Conservation (phyloP, 2,797 vertebrate species). For the Antennarius maculatus region DNA sequence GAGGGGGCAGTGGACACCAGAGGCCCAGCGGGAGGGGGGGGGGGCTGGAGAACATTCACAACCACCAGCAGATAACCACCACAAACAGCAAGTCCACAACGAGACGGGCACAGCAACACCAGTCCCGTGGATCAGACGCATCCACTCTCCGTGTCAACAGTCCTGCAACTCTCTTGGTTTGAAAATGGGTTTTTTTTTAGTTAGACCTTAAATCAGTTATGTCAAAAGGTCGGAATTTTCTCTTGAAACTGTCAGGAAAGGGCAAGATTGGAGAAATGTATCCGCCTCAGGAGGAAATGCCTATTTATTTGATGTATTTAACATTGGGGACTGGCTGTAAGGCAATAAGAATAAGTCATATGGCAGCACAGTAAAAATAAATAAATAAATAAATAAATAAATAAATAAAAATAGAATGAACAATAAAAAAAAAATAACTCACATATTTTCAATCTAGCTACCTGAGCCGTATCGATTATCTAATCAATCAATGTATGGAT, state of each 20-base stretch:
- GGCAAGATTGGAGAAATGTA: constrained; percentile 3
- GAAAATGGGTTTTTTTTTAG: constrained; percentile 12
- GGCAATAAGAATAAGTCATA: neutral
- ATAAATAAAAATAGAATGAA: neutral
- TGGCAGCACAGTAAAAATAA: neutral
- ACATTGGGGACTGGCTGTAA: constrained; percentile 15
- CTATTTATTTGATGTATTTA: constrained; percentile 7
- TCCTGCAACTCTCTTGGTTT: constrained; percentile 26
- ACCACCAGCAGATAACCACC: constrained; percentile 20
- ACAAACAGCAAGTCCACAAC: constrained; percentile 28
- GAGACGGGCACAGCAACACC: too few species aligned
- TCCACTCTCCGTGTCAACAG: constrained; percentile 12
- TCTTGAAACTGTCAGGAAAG: constrained; percentile 7
- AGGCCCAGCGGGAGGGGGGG: constrained; percentile 47
- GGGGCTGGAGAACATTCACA: constrained; percentile 39
- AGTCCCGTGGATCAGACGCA: neutral
- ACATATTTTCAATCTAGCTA: constrained; percentile 23
- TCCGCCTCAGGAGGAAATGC: neutral
- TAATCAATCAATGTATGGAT: constrained; percentile 23
- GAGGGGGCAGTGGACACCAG: constrained; percentile 49
- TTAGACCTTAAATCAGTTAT: neutral
- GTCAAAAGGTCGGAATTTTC: neutral
- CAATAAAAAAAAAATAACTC: constrained; percentile 1
- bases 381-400: too few species aligned
- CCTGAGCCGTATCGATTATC: constrained; percentile 33